Percentiles rank a stretch among this genome's conserved stretches.
These are phyloP conservation scores for Taenioides sp. DNA, from an alignment of 2,797 vertebrate genomes.

Conservation along the genomic window DNA sequence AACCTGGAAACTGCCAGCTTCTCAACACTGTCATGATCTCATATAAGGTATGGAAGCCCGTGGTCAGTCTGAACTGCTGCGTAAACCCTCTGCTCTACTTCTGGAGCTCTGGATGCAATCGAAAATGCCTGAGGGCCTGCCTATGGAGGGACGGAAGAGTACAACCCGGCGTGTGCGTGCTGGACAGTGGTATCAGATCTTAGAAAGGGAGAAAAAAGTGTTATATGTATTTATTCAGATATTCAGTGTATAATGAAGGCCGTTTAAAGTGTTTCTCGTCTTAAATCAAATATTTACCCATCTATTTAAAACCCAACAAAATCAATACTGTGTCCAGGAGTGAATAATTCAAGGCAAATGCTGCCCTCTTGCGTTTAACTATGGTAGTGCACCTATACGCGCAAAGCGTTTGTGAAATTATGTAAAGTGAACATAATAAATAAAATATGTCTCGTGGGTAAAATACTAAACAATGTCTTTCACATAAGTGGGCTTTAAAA, in stretches of 20 bases:
- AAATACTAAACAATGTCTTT: neutral
- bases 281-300: neutral
- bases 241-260: neutral
- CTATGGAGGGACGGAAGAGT: constrained; percentile 34
- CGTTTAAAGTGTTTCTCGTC: neutral
- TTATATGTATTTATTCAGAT: neutral
- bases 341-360: constrained; percentile 30
- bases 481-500: neutral
- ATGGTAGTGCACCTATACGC: neutral
- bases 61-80: constrained; percentile 65
- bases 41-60: constrained; percentile 66
- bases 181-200: constrained; percentile 1
- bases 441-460: neutral
- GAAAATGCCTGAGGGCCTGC: constrained; percentile 34
- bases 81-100: constrained; percentile 70
- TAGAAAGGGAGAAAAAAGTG: neutral
- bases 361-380: constrained; percentile 50
- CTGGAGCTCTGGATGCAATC: constrained; percentile 11
- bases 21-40: constrained; percentile 38
- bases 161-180: constrained; percentile 26
- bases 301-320: neutral
- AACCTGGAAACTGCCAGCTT: constrained; percentile 42
- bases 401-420: neutral
- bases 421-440: neutral
- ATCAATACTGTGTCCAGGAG: neutral